Percentiles rank a stretch among this genome's conserved stretches.
Evolutionary conservation across 2,797 vertebrate genomes (phyloP).

Genomic region (Smutsia gigantea): DNA sequence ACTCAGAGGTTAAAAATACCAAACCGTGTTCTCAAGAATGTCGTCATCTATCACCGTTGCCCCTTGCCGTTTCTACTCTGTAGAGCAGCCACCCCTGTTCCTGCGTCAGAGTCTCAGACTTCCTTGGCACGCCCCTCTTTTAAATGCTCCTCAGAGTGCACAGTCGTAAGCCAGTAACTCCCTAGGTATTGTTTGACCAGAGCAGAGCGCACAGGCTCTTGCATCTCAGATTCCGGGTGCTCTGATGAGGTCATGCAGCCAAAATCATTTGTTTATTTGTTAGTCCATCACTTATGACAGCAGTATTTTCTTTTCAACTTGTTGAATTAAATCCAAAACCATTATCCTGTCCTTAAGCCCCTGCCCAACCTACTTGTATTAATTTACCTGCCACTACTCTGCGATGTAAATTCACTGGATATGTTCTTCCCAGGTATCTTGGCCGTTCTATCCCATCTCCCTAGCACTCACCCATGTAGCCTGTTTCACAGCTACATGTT

Average conservation of each 20-base stretch:
- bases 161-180: background rate
- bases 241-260: background rate
- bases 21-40: conserved; percentile 3
- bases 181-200: background rate
- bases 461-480: background rate
- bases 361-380: background rate
- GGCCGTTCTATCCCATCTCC: background rate
- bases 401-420: background rate
- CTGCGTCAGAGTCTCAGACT: background rate
- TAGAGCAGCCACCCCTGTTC: background rate
- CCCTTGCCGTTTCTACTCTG: background rate
- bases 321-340: background rate
- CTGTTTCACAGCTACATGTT: conserved; percentile 20
- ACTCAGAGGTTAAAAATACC: conserved; percentile 37
- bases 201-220: background rate
- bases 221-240: background rate
- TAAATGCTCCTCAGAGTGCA: background rate
- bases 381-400: background rate
- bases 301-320: background rate
- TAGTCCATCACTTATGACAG: background rate
- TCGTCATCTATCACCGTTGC: background rate
- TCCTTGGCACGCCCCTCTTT: background rate
- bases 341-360: background rate
- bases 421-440: background rate
- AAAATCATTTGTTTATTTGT: background rate